Evolutionary conservation across 2,888 invertebrate species (phyloP), one percentile per base, ranked within the genome.

Genomic region (Eupithecia tripunctaria): DNA sequence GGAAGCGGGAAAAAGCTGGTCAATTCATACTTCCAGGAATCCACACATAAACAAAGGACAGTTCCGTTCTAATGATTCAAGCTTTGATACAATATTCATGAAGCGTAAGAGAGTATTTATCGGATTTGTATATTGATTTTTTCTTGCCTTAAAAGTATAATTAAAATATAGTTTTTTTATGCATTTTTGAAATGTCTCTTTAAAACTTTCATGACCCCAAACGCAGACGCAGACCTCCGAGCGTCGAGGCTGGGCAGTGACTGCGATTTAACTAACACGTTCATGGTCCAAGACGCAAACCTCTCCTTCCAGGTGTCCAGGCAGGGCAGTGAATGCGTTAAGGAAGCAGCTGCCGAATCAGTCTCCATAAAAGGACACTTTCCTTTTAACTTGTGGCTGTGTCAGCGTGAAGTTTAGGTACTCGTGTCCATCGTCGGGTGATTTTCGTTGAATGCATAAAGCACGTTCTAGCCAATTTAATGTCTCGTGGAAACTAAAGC

Each of bases 361-460:
- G 12, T 21, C 12, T 12, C 12, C 12, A 4, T 51, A 21, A 21
- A 51, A 51, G 4, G 7, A 7, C n/a, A 56, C 21, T 56, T 14
- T 25, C 21, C 25, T 25, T 12, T 56, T 14, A 8, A 21, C 56
- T 41, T 68, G 6, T 25, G 12, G 43, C 71, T 68, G 47, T 74
- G 36, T n/a, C 12, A 43, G 43, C 15, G 21, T 47, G 10, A 59
- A 59, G 38, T 68, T 71, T 29, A 62, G 15, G 10, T 10, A 21
- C 60, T 62, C 27, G 10, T 29, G 66, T 75, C 75, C 36, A 81
- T 86, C 83, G 72, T 71, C 82, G 73, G 75, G 78, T 78, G 79
- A 79, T 82, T 82, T 80, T 84, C 85, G 83, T 71, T 76, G 71
- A 79, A 77, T 77, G 78, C 79, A 74, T 84, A 82, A 84, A 87